These are phyloP conservation scores for Recurvirostra avosetta DNA, from an alignment of 2,113 vertebrate genomes.

Conservation along the genomic window DNA sequence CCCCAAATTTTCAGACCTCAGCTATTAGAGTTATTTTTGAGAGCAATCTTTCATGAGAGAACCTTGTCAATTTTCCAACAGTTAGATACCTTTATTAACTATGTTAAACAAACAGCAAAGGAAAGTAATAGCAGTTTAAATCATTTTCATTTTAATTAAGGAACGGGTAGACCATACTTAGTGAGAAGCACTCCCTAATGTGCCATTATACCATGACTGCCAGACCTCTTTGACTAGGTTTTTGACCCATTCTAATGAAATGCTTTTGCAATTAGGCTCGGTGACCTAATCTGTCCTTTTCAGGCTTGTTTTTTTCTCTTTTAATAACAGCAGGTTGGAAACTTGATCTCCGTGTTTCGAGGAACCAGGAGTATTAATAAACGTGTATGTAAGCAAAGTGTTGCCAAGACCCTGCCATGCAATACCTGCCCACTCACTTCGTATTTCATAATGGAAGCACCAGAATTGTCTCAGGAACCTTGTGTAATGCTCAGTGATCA, in stretches of 20 bases:
- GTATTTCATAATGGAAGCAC: constrained; percentile 61
- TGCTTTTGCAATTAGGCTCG: constrained; percentile 65
- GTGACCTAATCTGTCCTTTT: constrained; percentile 63
- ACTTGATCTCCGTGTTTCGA: constrained; percentile 34
- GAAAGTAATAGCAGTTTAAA: constrained; percentile 58
- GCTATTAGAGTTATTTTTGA: background rate
- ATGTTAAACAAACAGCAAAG: constrained; percentile 25
- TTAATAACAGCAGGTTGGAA: constrained; percentile 56
- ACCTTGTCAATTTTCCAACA: background rate
- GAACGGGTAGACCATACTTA: constrained; percentile 25
- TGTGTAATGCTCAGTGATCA: background rate
- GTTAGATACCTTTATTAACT: constrained; percentile 31
- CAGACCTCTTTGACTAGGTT: constrained; percentile 52
- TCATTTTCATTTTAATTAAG: constrained; percentile 72
- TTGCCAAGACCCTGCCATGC: constrained; percentile 30
- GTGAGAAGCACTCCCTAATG: constrained; percentile 65
- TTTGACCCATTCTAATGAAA: constrained; percentile 72
- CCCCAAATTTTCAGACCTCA: background rate
- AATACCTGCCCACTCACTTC: constrained; percentile 54
- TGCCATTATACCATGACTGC: constrained; percentile 43
- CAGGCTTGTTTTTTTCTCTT: constrained; percentile 37
- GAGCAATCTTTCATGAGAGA: background rate
- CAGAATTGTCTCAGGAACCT: constrained; percentile 30
- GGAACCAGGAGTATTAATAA: constrained; percentile 65
- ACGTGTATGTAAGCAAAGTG: background rate